Evolutionary conservation across 1,140 invertebrate genomes (phyloP).

Genomic region (Polyergus mexicanus): DNA sequence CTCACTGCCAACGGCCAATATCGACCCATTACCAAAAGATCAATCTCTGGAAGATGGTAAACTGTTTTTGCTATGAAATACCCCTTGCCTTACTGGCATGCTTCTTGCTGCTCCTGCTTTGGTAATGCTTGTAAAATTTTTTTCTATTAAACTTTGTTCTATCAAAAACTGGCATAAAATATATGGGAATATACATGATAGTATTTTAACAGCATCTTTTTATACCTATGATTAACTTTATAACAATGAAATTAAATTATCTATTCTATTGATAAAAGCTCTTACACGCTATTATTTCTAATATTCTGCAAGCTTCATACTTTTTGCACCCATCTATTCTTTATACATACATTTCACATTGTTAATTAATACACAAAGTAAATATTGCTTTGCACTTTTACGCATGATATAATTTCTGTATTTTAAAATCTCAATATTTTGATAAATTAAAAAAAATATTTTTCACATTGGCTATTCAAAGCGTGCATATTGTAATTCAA

Average conservation of each 20-base stretch:
- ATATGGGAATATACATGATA: not conserved
- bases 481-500: not conserved
- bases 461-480: not conserved
- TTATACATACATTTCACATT: not conserved
- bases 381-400: not conserved
- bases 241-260: slow-evolving; percentile 1
- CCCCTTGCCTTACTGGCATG: slow-evolving; percentile 80
- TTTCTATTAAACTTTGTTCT: slow-evolving; percentile 2
- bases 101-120: slow-evolving; percentile 75
- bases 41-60: slow-evolving; percentile 90
- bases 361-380: not conserved
- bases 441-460: slow-evolving; percentile 1
- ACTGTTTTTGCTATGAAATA: slow-evolving; percentile 84
- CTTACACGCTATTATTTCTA: slow-evolving; percentile 13
- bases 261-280: not conserved
- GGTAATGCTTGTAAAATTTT: slow-evolving; percentile 65
- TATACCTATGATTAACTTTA: not conserved
- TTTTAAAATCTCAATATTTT: slow-evolving; percentile 13
- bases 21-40: slow-evolving; percentile 88
- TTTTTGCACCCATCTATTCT: slow-evolving; percentile 3
- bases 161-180: not conserved
- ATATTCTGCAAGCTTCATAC: slow-evolving; percentile 3
- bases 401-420: slow-evolving; percentile 18
- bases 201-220: not conserved
- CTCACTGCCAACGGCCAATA: slow-evolving; percentile 83